Evolutionary conservation across 2,113 vertebrate genomes (phyloP).

Genomic region (Onychostoma macrolepis): DNA sequence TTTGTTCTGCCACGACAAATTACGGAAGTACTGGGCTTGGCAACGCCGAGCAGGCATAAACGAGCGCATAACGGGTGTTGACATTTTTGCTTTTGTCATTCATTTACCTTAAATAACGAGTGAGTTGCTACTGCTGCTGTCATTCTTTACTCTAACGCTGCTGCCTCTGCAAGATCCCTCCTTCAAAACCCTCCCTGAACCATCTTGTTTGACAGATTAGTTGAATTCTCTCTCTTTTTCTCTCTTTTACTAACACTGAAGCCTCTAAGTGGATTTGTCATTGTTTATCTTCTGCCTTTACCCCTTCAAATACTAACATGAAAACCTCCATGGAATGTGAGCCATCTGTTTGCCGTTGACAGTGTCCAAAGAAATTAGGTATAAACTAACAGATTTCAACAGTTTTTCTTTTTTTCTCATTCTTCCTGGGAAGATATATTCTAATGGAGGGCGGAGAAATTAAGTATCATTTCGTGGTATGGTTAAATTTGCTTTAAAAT

Average conservation of each 20-base stretch:
- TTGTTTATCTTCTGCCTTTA: conserved; percentile 57
- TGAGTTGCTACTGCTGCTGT: conserved; percentile 36
- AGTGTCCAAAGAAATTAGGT: conserved; percentile 44
- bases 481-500: conserved; percentile 23
- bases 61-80: neutral
- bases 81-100: conserved; percentile 43
- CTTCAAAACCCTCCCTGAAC: conserved; percentile 30
- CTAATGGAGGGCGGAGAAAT: conserved; percentile 34
- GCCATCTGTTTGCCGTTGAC: conserved; percentile 59
- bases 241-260: conserved; percentile 74
- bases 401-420: conserved; percentile 28
- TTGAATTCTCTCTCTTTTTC: conserved; percentile 47
- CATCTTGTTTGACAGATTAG: conserved; percentile 45
- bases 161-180: conserved; percentile 32
- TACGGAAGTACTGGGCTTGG: conserved; percentile 3
- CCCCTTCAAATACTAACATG: conserved; percentile 73
- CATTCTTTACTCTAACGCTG: conserved; percentile 43
- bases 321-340: conserved; percentile 76
- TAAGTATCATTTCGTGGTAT: conserved; percentile 28
- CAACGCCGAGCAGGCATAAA: conserved; percentile 36
- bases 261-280: conserved; percentile 55
- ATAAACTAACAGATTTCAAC: conserved; percentile 44
- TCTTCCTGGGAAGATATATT: conserved; percentile 19
- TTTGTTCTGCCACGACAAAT: conserved; percentile 26
- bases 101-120: conserved; percentile 37